These are phyloP conservation scores for Menura novaehollandiae DNA, from an alignment of 2,113 vertebrate genomes.

Conservation along the genomic window DNA sequence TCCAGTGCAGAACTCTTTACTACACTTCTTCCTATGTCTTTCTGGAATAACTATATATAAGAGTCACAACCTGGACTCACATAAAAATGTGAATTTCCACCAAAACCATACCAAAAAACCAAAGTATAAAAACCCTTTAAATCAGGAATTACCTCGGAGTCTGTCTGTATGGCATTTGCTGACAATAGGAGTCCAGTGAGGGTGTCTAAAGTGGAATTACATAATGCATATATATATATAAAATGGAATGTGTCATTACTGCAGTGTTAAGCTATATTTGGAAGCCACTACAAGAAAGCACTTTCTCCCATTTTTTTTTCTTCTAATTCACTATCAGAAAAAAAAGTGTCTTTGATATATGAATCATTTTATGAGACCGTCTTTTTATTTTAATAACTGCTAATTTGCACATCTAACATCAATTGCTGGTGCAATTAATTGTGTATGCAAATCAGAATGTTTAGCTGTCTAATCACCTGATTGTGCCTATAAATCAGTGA, in stretches of 20 bases:
- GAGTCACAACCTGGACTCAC: neutral
- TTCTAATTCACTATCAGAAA: neutral
- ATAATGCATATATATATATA: constrained; percentile 5
- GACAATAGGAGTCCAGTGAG: neutral
- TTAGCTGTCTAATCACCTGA: constrained; percentile 38
- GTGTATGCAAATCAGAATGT: constrained; percentile 32
- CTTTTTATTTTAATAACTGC: constrained; percentile 42
- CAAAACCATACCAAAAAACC: neutral
- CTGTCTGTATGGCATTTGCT: neutral
- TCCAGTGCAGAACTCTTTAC: neutral
- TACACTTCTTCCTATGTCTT: neutral
- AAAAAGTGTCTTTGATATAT: constrained; percentile 14
- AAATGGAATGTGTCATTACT: constrained; percentile 41
- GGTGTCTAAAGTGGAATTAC: constrained; percentile 8
- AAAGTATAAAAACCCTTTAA: neutral
- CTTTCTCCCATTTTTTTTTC: neutral
- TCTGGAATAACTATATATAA: neutral
- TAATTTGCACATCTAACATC: constrained; percentile 48
- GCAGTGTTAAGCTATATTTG: constrained; percentile 33
- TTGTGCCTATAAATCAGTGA: constrained; percentile 39
- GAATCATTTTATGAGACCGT: neutral
- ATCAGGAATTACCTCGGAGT: neutral
- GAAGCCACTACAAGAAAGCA: constrained; percentile 19
- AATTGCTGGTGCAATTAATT: constrained; percentile 31
- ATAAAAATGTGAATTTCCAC: neutral